Base-by-base conservation (phyloP, 2,113 vertebrate species). In the Rousettus leschenaultii region DNA sequence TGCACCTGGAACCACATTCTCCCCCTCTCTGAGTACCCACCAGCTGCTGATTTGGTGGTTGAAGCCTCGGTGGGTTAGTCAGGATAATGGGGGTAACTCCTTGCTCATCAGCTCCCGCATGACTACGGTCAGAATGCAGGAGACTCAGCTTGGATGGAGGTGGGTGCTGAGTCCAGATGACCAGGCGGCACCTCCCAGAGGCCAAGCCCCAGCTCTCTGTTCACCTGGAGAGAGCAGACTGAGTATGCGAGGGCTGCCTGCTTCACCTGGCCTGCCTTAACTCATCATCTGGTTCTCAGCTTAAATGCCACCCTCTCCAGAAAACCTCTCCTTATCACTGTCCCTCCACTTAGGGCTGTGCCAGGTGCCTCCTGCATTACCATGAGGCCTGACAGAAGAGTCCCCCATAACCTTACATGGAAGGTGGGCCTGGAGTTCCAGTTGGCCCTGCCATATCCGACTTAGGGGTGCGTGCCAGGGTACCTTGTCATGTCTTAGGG, bases 391-490 rank as follows among this genome's bases (percentile, higher is more conserved):
- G 33, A 38, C 71, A 86, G 40, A 92, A 87, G n/a, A 7, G 28
- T 70, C 35, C 40, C 61, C 59, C 38, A 26, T 61, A 35, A 80
- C 65, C 30, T 61, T 26, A 19, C 1, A 28, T 48, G 74, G 68
- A 82, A 95, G 24, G 30, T 79, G 51, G 26, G n/a, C n/a, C 88
- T 77, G 77, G 74, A 68, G 74, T 68, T 75, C 33, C 43, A 15
- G 33, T 5, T 68, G 51, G 48, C 48, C 33, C 18, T 35, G 61
- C 51, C 48, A 51, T 51, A 51, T 51, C 13, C 13, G 24, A 35
- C 7, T 19, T 21, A 6, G 66, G n/a, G 45, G 9, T 51, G 16
- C 3, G 0, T 91, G 73, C 55, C 86, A 70, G 66, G 61, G 38
- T 55, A 88, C 43, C 71, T 24, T 40, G 48, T 40, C 26, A 74